Evolutionary conservation across 2,113 vertebrate genomes (phyloP).

Genomic region (Tautogolabrus adspersus): DNA sequence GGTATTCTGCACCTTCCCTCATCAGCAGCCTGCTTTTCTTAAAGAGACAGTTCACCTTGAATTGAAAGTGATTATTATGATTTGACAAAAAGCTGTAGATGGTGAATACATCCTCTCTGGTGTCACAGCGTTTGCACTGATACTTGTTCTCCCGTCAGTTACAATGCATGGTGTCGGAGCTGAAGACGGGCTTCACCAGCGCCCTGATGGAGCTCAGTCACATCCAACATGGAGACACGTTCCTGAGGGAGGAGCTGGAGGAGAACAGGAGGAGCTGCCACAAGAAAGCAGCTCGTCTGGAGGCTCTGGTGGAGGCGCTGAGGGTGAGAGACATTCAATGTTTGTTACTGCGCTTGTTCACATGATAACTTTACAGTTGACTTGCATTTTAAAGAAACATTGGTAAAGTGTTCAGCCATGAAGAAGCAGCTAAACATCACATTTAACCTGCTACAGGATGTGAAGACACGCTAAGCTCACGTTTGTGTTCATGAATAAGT

Average conservation of each 20-base stretch:
- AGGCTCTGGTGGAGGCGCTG: slow-evolving; percentile 79
- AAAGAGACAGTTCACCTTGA: slow-evolving; percentile 23
- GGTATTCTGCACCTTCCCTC: slow-evolving; percentile 63
- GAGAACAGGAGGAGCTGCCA: slow-evolving; percentile 79
- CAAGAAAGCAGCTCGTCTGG: slow-evolving; percentile 77
- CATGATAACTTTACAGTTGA: too few relatives aligned
- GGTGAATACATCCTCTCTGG: too few relatives aligned
- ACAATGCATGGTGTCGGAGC: slow-evolving; percentile 82
- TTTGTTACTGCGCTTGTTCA: too few relatives aligned
- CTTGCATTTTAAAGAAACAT: too few relatives aligned
- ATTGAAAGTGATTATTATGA: neutral
- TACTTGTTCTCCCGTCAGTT: slow-evolving; percentile 62
- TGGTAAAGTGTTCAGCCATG: too few relatives aligned
- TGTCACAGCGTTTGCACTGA: too few relatives aligned
- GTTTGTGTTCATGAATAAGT: too few relatives aligned
- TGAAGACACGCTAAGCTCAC: too few relatives aligned
- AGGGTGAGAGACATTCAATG: slow-evolving; percentile 61
- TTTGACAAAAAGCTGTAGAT: neutral
- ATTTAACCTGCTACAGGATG: too few relatives aligned
- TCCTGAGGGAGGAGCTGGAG: slow-evolving; percentile 81
- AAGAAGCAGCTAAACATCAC: too few relatives aligned
- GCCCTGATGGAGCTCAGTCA: slow-evolving; percentile 81
- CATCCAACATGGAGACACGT: slow-evolving; percentile 82
- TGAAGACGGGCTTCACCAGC: slow-evolving; percentile 80
- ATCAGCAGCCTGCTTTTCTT: slow-evolving; percentile 11